These are phyloP conservation scores for Anthonomus grandis DNA, from an alignment of 1,140 invertebrate genomes.

Conservation along the genomic window DNA sequence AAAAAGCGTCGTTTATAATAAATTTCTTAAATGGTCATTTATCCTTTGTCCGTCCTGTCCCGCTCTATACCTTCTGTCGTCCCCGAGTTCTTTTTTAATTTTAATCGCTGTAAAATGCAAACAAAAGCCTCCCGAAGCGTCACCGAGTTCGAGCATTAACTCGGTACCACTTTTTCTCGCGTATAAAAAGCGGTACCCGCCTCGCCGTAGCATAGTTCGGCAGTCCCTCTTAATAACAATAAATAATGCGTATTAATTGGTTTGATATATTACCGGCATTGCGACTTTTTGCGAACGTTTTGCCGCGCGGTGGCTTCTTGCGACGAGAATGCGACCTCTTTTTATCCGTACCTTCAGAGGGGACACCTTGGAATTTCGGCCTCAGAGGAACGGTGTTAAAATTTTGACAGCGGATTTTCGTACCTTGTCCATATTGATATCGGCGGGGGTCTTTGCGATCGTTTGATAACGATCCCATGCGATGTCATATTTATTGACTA, in stretches of 20 bases:
- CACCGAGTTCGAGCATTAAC: slow-evolving; percentile 15
- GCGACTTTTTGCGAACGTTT: slow-evolving; percentile 19
- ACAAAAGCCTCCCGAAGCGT: slow-evolving; percentile 13
- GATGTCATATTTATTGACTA: slow-evolving; percentile 11
- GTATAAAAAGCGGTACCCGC: slow-evolving; percentile 4
- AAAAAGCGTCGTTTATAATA: neutral
- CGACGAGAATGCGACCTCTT: slow-evolving; percentile 9
- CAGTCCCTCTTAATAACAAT: slow-evolving; percentile 25
- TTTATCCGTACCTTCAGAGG: neutral
- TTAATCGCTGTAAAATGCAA: slow-evolving; percentile 14
- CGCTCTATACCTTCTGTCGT: neutral
- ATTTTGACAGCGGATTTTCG: slow-evolving; percentile 19
- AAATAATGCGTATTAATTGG: slow-evolving; percentile 28
- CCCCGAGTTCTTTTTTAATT: slow-evolving; percentile 1
- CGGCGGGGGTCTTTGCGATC: neutral
- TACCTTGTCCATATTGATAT: slow-evolving; percentile 10
- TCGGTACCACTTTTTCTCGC: slow-evolving; percentile 16
- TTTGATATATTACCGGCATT: slow-evolving; percentile 25
- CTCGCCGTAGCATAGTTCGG: slow-evolving; percentile 21
- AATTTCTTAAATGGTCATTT: neutral
- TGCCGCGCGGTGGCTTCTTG: slow-evolving; percentile 7
- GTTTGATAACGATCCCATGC: neutral
- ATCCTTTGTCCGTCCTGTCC: neutral
- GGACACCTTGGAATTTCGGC: slow-evolving; percentile 6
- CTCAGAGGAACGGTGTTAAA: slow-evolving; percentile 13